Percentiles rank a stretch among this genome's conserved stretches.
Conservation (phyloP, 1,140 invertebrate genomes). For the Phymorhynchus buccinoides region DNA sequence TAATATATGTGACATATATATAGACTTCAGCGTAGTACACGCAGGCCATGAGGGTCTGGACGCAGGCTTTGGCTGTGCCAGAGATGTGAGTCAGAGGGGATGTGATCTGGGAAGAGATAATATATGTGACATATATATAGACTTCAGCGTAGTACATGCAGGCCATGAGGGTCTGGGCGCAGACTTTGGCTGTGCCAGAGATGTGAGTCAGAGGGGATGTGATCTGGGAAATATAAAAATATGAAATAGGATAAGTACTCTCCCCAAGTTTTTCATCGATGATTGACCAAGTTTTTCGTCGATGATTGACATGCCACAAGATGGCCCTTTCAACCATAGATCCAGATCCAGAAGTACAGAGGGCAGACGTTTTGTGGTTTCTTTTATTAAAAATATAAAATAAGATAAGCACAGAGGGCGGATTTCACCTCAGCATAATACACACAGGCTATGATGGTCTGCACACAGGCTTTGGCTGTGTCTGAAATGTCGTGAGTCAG, state of each 20-base stretch:
- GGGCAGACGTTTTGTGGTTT: too few species aligned
- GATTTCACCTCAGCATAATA: constrained; percentile 89
- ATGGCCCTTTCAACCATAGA: too few species aligned
- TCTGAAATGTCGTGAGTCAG: constrained; percentile 99
- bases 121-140: too few species aligned
- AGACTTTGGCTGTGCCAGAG: constrained; percentile 98
- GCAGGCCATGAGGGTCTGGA: constrained; percentile 96
- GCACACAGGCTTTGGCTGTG: constrained; percentile 97
- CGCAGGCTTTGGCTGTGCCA: constrained; percentile 98
- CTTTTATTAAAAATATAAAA: too few species aligned
- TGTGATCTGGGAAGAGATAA: constrained; percentile 80
- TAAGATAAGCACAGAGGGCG: too few species aligned
- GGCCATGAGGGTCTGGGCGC: constrained; percentile 96
- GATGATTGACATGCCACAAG: too few species aligned
- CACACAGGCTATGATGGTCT: constrained; percentile 95
- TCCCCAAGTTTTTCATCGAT: too few species aligned
- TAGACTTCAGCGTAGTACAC: constrained; percentile 89
- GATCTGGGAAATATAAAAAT: constrained; percentile 75
- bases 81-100: constrained; percentile 98
- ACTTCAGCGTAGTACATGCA: constrained; percentile 90
- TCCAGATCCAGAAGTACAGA: too few species aligned
- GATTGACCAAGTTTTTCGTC: too few species aligned
- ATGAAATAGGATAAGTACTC: too few species aligned
- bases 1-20: too few species aligned
- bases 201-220: constrained; percentile 99